Base-by-base conservation (phyloP, 2,888 invertebrate species). In the Megastigmus dorsalis region DNA sequence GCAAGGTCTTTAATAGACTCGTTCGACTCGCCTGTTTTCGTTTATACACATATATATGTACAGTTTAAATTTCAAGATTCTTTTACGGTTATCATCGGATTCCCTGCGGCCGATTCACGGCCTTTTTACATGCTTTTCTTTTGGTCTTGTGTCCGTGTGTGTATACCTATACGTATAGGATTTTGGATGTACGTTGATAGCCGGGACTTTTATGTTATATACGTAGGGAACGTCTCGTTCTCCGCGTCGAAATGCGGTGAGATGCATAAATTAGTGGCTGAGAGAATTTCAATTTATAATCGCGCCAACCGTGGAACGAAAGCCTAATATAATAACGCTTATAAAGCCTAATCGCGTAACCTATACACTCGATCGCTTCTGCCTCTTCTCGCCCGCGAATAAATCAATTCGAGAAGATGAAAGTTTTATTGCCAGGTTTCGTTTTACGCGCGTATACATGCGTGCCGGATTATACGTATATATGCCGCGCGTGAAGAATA, bases 241-340 rank as follows among this genome's bases (percentile, higher is more conserved):
- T n/a, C n/a, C n/a, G n/a, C n/a, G n/a, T n/a, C n/a, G n/a, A n/a
- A n/a, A n/a, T n/a, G n/a, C 10, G 15, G 30, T 4, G 68, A 59
- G 26, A 50, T 13, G 20, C 50, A 55, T n/a, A 43, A 33, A 55
- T 55, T 18, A 23, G 38, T n/a, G 57, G n/a, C 33, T n/a, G n/a
- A n/a, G n/a, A n/a, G n/a, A 28, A 60, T 69, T 69, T 60, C 59
- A 28, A 60, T 69, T 68, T 68, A 59, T 45, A 59, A 68, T 68
- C 38, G 13, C 3, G 26, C 48, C 3, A n/a, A n/a, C 23, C 50
- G n/a, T 28, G 10, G 3, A n/a, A n/a, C n/a, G n/a, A n/a, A n/a
- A n/a, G n/a, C n/a, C n/a, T n/a, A n/a, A n/a, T n/a, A n/a, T n/a
- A n/a, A n/a, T n/a, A n/a, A n/a, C n/a, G n/a, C n/a, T n/a, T n/a